Evolutionary conservation across 2,113 vertebrate species (phyloP).

Genomic region (Platycercus adscitus): DNA sequence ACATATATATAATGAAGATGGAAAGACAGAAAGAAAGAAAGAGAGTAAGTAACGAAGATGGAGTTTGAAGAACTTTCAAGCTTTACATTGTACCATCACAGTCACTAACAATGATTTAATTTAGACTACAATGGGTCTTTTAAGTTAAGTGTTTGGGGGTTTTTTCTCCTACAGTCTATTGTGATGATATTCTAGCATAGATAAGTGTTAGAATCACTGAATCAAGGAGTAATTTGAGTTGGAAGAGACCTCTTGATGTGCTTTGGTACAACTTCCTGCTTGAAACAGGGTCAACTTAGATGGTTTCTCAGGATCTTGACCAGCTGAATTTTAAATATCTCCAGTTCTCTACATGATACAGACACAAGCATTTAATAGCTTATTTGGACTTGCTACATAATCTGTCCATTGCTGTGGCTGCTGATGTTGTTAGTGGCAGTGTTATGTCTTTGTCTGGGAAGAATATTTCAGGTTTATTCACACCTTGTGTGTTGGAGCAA

Average conservation of each 20-base stretch:
- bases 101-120: background rate
- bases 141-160: background rate
- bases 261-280: background rate
- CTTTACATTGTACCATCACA: background rate
- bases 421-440: background rate
- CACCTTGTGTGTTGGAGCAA: background rate
- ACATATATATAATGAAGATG: background rate
- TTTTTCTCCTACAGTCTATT: background rate
- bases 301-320: background rate
- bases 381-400: background rate
- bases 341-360: background rate
- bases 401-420: background rate
- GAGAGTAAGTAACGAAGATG: background rate
- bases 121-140: background rate
- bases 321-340: background rate
- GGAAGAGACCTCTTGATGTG: background rate
- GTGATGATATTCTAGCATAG: background rate
- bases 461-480: background rate
- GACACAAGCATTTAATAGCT: background rate
- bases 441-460: background rate
- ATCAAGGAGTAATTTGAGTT: background rate
- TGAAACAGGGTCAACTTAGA: background rate
- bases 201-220: background rate
- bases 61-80: background rate
- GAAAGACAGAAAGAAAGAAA: background rate